These are phyloP conservation scores for Propithecus coquereli DNA, from an alignment of 2,113 vertebrate species.

Conservation along the genomic window DNA sequence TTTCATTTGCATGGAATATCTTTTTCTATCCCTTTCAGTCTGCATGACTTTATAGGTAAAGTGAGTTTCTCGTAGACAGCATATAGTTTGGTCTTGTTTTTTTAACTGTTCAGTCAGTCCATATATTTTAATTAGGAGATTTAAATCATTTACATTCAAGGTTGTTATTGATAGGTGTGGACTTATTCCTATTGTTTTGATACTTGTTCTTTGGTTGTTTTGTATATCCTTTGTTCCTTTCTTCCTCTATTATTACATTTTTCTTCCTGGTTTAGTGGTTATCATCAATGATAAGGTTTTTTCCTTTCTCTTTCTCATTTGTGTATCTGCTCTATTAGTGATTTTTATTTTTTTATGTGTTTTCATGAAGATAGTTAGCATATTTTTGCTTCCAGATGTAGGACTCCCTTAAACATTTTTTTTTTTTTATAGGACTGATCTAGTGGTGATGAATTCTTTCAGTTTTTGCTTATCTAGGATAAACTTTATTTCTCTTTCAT, in stretches of 20 bases:
- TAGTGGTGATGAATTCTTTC: not conserved
- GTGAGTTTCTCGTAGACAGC: not conserved
- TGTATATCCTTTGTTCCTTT: not conserved
- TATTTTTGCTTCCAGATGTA: not conserved
- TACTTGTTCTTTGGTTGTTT: not conserved
- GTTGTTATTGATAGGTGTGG: not conserved
- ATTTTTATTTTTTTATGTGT: not conserved
- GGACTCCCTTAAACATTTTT: not conserved
- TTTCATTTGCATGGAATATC: not conserved
- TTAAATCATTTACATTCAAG: not conserved
- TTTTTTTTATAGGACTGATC: not conserved
- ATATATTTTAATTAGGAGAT: not conserved
- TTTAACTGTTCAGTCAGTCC: not conserved
- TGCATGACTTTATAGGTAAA: no score
- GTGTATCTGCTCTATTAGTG: not conserved
- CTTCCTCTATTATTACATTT: not conserved
- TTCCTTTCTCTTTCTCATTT: not conserved
- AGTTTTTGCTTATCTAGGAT: not conserved
- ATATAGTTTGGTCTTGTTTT: not conserved
- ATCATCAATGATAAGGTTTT: not conserved
- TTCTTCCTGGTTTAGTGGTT: not conserved
- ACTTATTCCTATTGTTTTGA: not conserved
- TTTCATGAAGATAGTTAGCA: not conserved
- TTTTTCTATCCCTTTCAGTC: not conserved
- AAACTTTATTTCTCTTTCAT: not conserved